Conservation (phyloP, 2,888 invertebrate genomes). For the Watsonalla binaria region DNA sequence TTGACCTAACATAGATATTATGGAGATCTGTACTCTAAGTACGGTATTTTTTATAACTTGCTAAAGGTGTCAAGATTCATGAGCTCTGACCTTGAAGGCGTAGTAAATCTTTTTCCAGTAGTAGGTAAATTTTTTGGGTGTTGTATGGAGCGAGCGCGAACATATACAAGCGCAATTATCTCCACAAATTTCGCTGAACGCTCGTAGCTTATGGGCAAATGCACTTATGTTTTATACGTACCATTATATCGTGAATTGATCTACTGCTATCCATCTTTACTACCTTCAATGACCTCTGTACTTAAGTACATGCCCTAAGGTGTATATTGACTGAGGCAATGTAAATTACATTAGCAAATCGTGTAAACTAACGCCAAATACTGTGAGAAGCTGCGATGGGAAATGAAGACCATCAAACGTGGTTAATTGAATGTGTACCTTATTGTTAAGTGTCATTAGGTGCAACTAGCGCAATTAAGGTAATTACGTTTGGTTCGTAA, state of each 20-base stretch:
- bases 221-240: background rate
- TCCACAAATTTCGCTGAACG: too few species aligned
- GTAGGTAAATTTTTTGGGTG: too few species aligned
- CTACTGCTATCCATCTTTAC: background rate
- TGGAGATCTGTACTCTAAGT: too few species aligned
- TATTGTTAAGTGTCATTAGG: background rate
- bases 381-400: slow-evolving; percentile 43
- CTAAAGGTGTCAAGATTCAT: too few species aligned
- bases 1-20: too few species aligned
- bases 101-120: too few species aligned
- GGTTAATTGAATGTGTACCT: slow-evolving; percentile 2
- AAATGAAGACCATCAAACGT: slow-evolving; percentile 20
- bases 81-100: too few species aligned
- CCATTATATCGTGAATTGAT: background rate
- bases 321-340: slow-evolving; percentile 29
- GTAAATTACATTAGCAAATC: slow-evolving; percentile 55
- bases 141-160: too few species aligned
- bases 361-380: slow-evolving; percentile 28
- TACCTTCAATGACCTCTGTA: background rate
- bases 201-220: too few species aligned
- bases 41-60: too few species aligned
- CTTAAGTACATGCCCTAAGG: slow-evolving; percentile 11
- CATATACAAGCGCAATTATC: too few species aligned
- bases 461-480: background rate
- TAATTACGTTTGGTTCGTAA: background rate